These are phyloP conservation scores for Mesaphorura yosii DNA, from an alignment of 1,140 invertebrate species.

Conservation along the genomic window DNA sequence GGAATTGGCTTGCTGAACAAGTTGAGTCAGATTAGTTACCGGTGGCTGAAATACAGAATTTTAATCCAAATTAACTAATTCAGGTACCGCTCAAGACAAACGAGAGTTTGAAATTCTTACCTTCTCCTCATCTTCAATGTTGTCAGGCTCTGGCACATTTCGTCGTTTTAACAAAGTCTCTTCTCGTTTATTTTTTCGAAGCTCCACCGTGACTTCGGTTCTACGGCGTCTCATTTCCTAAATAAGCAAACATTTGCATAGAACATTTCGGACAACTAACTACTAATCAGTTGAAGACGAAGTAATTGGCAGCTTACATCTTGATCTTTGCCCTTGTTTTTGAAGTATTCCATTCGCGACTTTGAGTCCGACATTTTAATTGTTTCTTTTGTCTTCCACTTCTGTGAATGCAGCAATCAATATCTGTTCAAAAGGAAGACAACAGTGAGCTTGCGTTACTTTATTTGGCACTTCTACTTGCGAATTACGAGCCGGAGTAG, in stretches of 20 bases:
- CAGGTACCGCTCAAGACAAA: conserved; percentile 2
- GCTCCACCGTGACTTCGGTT: conserved; percentile 88
- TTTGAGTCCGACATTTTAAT: conserved; percentile 63
- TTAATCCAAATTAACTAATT: conserved; percentile 3
- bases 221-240: conserved; percentile 90
- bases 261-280: no score
- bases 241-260: conserved; percentile 31
- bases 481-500: no score
- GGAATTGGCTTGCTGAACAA: conserved; percentile 56
- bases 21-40: conserved; percentile 50
- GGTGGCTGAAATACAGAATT: conserved; percentile 39
- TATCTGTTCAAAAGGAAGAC: not conserved
- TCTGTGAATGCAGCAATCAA: not conserved
- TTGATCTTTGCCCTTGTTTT: conserved; percentile 94
- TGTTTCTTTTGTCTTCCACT: not conserved
- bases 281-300: not conserved
- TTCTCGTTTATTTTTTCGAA: conserved; percentile 93
- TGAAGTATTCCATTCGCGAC: conserved; percentile 76
- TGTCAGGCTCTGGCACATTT: conserved; percentile 76
- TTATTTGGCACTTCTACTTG: no score
- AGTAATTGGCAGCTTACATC: conserved; percentile 59
- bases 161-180: conserved; percentile 88
- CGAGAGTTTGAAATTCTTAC: conserved; percentile 30
- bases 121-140: conserved; percentile 46
- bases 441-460: no score